Evolutionary conservation across 2,113 vertebrate species (phyloP), one percentile per base, ranked within the genome.

Genomic region (Mesocricetus auratus): DNA sequence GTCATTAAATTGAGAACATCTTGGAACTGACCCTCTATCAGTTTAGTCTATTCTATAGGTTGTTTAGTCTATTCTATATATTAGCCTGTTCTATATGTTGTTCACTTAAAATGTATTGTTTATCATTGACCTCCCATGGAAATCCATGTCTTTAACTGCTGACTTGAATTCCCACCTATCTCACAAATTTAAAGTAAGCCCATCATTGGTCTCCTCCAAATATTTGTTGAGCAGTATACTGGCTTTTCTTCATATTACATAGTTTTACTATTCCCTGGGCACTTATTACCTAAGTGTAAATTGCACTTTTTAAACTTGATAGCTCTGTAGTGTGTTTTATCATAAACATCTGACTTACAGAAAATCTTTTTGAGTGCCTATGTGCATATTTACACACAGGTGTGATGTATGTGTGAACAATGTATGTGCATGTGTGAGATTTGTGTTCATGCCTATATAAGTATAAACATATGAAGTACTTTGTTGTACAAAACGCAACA

Each of bases 301-400:
- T 7, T 24, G 58, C 16, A 81, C 71, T 47, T 11, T 22, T 33
- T 47, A 45, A 56, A 68, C 15, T 36, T 62, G 26, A 9, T 26
- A 47, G 7, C 8, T 66, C 56, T 2, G 31, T 13, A 24, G 26
- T 13, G 9, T 5, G 50, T n/a, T 82, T 75, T 9, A 86, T 4
- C 3, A 42, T 21, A 47, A 29, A 31, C 33, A 33, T 13, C 5
- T 11, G 74, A 47, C 29, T 19, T 2, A 12, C 15, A 12, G 42
- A 64, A 17, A 60, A 3, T 1, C 13, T 33, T 3, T 31, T 47
- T 26, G 62, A 22, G 7, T 31, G 5, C 0, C 0, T 15, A 33
- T 90, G 22, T 42, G 26, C 7, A 33, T 0, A n/a, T 86, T 22
- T 78, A 45, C 42, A 66, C 39, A 64, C 39, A 66, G 19, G 5